Conservation (phyloP, 2,113 vertebrate genomes). For the Cacatua alba region DNA sequence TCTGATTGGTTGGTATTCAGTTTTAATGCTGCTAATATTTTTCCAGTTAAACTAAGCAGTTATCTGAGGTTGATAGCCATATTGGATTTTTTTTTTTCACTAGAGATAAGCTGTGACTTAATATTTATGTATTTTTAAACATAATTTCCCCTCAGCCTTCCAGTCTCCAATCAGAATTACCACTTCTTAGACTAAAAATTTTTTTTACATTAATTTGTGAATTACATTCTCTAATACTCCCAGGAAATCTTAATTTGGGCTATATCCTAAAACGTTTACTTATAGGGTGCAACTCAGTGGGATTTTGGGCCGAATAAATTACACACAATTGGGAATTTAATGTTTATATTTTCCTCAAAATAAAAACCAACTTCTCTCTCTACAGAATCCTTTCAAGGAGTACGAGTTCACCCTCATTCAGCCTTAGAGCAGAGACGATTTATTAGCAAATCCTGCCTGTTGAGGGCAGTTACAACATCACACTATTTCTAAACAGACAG, state of each 20-base stretch:
- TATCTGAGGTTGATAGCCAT: neutral
- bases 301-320: neutral
- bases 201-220: neutral
- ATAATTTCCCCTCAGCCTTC: neutral
- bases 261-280: neutral
- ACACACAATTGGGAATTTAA: neutral
- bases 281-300: neutral
- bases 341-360: neutral
- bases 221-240: neutral
- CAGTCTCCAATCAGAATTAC: neutral
- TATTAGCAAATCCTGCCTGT: neutral
- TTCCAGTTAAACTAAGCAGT: neutral
- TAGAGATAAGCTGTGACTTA: neutral
- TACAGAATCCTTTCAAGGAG: neutral
- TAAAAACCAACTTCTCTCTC: neutral
- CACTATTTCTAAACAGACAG: neutral
- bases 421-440: neutral
- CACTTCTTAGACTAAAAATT: neutral
- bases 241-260: neutral
- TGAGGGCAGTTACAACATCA: neutral
- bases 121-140: neutral
- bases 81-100: neutral
- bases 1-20: neutral
- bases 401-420: neutral
- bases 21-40: neutral